Percentiles rank a stretch among this genome's conserved stretches.
Conservation (phyloP, 2,888 invertebrate species). For the Eucera pruinosa region DNA sequence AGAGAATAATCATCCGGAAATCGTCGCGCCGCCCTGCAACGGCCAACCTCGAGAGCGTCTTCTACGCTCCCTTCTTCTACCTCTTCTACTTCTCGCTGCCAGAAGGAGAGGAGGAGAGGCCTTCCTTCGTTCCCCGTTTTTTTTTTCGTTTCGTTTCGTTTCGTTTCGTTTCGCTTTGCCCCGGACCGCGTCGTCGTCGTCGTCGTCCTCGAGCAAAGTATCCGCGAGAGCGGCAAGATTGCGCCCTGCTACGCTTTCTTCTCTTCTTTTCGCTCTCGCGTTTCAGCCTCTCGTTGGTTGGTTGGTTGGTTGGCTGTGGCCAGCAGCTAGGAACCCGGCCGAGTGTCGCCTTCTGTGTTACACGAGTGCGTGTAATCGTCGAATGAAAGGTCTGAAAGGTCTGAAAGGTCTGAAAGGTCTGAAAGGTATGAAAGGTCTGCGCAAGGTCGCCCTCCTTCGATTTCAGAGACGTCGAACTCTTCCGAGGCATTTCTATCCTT, state of each 20-base stretch:
- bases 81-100: background rate
- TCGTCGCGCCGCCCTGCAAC: slow-evolving; percentile 64
- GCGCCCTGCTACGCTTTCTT: slow-evolving; percentile 20
- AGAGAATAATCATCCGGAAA: slow-evolving; percentile 76
- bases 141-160: no score
- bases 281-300: no score
- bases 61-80: slow-evolving; percentile 15
- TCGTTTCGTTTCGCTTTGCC: slow-evolving; percentile 33
- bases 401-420: no score
- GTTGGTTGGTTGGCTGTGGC: no score
- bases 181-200: slow-evolving; percentile 32
- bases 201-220: slow-evolving; percentile 52
- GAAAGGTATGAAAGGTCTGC: no score
- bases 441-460: no score
- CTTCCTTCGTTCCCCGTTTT: slow-evolving; percentile 26
- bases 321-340: no score
- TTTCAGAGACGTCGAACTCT: no score
- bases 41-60: slow-evolving; percentile 66
- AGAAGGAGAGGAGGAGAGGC: background rate
- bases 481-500: no score
- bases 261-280: slow-evolving; percentile 14
- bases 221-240: slow-evolving; percentile 56
- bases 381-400: slow-evolving; percentile 19
- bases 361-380: slow-evolving; percentile 32
- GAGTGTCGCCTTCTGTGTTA: no score